Evolutionary conservation across 2,797 vertebrate species (phyloP).

Genomic region (Gymnoscopelus microlampas): DNA sequence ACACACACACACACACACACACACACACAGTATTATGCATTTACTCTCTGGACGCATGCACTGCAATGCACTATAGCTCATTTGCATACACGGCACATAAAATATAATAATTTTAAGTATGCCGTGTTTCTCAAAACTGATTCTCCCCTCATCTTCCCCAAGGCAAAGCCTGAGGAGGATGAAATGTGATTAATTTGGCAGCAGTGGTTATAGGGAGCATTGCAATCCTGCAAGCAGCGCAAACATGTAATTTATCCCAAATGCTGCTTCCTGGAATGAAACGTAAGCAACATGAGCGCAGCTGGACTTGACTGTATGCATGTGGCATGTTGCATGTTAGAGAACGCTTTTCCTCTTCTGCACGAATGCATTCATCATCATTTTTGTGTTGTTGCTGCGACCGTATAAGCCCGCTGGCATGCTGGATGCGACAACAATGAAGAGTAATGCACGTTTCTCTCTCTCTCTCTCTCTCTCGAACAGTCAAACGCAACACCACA

Average conservation of each 20-base stretch:
- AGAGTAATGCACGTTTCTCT: constrained; percentile 78
- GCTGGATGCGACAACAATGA: constrained; percentile 70
- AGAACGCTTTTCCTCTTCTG: constrained; percentile 39
- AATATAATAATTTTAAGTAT: constrained; percentile 27
- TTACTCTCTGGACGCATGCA: not conserved
- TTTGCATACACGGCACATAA: constrained; percentile 3
- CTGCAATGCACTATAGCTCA: not conserved
- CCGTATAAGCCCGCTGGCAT: constrained; percentile 57
- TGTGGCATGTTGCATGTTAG: constrained; percentile 52
- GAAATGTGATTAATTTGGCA: constrained; percentile 57
- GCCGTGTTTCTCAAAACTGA: constrained; percentile 13
- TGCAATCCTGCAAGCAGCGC: not conserved
- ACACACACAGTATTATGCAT: not conserved
- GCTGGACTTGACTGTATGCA: constrained; percentile 30
- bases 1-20: not conserved
- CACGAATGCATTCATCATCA: constrained; percentile 72
- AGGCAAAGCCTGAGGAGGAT: constrained; percentile 24
- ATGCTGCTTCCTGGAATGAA: constrained; percentile 44
- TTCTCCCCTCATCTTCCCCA: not conserved
- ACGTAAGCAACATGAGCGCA: constrained; percentile 1
- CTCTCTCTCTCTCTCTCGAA: constrained; percentile 44
- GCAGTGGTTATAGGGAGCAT: not conserved
- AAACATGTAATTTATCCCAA: constrained; percentile 41
- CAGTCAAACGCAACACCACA: no score
- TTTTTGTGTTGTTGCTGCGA: constrained; percentile 71